phyloP scores from a whole-genome alignment of 92 coral and sea anemone species.

The Pocillopora grandis region DNA sequence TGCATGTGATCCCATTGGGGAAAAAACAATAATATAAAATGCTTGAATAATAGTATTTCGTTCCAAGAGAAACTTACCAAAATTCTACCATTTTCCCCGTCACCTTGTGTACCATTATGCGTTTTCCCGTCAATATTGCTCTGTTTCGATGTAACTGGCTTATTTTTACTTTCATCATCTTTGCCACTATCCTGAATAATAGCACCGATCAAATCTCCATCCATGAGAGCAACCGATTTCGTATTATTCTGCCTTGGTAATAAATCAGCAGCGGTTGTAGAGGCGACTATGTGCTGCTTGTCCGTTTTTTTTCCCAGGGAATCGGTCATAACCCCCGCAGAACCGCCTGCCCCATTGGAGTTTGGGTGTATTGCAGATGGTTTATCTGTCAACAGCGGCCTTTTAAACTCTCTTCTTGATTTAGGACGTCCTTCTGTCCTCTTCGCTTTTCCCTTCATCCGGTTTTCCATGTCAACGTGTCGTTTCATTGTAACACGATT shows the following conservation, averaged over 20 bases:
- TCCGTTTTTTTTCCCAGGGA: conserved; percentile 9
- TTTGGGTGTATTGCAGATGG: neutral
- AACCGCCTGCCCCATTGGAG: neutral
- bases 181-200: conserved; percentile 46
- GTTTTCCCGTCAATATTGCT: neutral
- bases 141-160: neutral
- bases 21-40: neutral
- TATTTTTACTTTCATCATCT: conserved; percentile 20
- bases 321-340: neutral
- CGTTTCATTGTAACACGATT: conserved; percentile 4
- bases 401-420: conserved; percentile 7
- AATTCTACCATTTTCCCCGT: neutral
- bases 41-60: neutral
- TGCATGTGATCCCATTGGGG: neutral
- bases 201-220: conserved; percentile 56
- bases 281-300: neutral
- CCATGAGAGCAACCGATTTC: conserved; percentile 25
- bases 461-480: neutral
- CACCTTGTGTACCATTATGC: neutral
- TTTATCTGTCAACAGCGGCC: conserved; percentile 6
- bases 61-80: conserved; percentile 16
- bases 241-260: conserved; percentile 32
- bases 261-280: conserved; percentile 31
- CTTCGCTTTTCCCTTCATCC: conserved; percentile 22
- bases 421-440: conserved; percentile 32